Evolutionary conservation across 1,140 invertebrate genomes (phyloP), one percentile per base, ranked within the genome.

Genomic region (Reticulitermes speratus): DNA sequence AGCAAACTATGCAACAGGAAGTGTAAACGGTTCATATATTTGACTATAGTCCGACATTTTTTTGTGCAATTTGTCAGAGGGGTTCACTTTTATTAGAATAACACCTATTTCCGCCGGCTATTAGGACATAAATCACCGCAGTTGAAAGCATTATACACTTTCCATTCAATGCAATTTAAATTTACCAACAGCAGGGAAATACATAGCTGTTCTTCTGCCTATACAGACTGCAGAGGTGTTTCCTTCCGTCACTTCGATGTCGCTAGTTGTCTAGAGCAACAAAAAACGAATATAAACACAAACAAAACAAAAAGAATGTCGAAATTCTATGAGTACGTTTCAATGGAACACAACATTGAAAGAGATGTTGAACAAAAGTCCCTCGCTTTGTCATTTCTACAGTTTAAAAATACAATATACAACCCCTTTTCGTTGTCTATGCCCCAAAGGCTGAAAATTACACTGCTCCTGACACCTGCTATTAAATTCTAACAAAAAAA

Each of bases 181-280:
- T 25, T 25, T 75, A 75, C 65, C 65, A n/a, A 30, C n/a, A 75
- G 7, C 8, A 2, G n/a, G 25, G 25, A 75, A 75, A 75, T 30
- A 30, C 8, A 9, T 75, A 11, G 1, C n/a, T 16, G 65, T 75
- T 75, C 14, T 25, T 75, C n/a, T 30, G 65, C n/a, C 8, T 25
- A 30, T 9, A 75, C n/a, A 6, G 19, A 23, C 8, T 23, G n/a
- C n/a, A 30, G 65, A 75, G 65, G 6, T 75, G 65, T 75, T 75
- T 75, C 65, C 65, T 75, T 75, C 65, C 65, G 65, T 25, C 65
- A 75, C 65, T 75, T 30, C n/a, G 65, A 75, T 75, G 65, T 25
- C n/a, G 65, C n/a, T 75, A 14, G 25, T 75, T 75, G 65, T 75
- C 65, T 30, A 30, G 11, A 30, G n/a, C 65, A 75, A 75, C n/a